A percentile compares a stretch with the other conserved stretches of the same genome.
These are phyloP conservation scores for Nymphalis c-album DNA, from an alignment of 2,888 invertebrate genomes.

Conservation along the genomic window DNA sequence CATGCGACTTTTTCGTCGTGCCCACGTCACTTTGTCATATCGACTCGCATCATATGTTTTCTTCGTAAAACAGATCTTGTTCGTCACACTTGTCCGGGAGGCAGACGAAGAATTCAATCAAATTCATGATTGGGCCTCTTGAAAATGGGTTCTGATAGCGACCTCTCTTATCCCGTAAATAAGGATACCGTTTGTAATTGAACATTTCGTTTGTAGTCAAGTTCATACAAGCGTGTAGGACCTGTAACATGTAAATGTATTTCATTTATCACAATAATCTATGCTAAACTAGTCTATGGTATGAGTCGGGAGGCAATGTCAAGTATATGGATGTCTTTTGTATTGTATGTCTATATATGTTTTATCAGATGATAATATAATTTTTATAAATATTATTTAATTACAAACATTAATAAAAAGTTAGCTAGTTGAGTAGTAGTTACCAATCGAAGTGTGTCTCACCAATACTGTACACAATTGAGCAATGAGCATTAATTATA, in stretches of 20 bases:
- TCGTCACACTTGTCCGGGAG: constrained; percentile 90
- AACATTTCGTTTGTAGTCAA: constrained; percentile 97
- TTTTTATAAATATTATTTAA: no score
- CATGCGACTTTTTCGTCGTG: constrained; percentile 29
- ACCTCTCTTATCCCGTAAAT: constrained; percentile 93
- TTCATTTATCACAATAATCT: background rate
- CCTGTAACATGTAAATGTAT: constrained; percentile 73
- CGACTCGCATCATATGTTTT: constrained; percentile 73
- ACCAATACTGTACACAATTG: no score
- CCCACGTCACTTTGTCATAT: constrained; percentile 39
- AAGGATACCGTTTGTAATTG: constrained; percentile 95
- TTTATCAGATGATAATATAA: no score
- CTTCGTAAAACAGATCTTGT: constrained; percentile 86
- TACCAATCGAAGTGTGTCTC: no score
- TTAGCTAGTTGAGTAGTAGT: no score
- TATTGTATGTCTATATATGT: no score
- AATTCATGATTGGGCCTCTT: constrained; percentile 91
- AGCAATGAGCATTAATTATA: no score
- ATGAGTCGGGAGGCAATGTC: no score
- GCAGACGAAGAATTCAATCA: constrained; percentile 94
- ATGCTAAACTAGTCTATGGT: no score
- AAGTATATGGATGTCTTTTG: no score
- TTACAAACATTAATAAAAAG: background rate
- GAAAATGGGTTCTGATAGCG: constrained; percentile 95
- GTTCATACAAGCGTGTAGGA: constrained; percentile 95